Conservation (phyloP, 2,113 vertebrate genomes). For the Anthoscopus minutus region DNA sequence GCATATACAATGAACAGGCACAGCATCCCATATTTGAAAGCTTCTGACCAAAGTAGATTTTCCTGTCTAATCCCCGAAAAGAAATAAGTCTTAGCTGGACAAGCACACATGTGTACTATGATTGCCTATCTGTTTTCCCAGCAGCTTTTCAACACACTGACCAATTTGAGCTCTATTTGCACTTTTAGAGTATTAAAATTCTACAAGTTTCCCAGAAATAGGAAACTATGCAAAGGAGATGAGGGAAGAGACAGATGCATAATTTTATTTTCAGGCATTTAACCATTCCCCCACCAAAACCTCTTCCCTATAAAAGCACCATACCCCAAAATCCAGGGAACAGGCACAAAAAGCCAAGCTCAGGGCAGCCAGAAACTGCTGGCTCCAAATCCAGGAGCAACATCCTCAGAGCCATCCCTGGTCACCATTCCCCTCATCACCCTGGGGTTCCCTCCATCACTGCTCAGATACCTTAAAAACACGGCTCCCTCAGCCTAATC, state of each 20-base stretch:
- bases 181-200: neutral
- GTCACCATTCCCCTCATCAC: neutral
- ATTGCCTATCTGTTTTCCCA: neutral
- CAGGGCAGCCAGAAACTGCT: neutral
- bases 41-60: neutral
- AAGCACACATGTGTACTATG: too few relatives aligned
- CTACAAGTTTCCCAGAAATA: neutral
- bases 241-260: neutral
- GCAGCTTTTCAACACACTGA: neutral
- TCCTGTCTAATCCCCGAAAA: neutral
- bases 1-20: neutral
- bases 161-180: neutral
- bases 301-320: neutral
- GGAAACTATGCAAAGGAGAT: neutral
- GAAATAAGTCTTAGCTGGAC: neutral
- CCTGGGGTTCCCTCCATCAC: neutral
- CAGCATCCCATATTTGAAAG: neutral
- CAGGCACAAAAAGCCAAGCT: neutral
- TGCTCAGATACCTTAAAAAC: neutral
- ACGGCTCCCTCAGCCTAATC: neutral
- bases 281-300: neutral
- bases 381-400: neutral
- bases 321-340: neutral
- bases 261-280: neutral
- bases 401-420: accelerated